phyloP scores from a whole-genome alignment of 2,113 vertebrate genomes.

The Thunnus maccoyii region DNA sequence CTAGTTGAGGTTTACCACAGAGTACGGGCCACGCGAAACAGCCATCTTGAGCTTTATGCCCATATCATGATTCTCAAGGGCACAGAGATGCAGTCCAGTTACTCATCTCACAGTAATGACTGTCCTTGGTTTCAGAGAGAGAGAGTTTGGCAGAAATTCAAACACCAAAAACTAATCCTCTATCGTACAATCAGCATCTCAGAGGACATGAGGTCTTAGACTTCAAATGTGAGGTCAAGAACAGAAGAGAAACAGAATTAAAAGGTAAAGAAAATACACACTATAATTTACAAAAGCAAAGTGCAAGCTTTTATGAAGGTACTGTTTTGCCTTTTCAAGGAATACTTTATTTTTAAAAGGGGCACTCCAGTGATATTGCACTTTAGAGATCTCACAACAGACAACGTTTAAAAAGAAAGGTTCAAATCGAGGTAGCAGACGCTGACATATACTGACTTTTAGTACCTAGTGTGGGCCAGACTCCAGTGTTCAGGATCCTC shows the following conservation, averaged over 20 bases:
- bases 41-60: slow-evolving; percentile 28
- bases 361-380: too few species aligned
- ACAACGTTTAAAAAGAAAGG: too few species aligned
- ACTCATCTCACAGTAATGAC: slow-evolving; percentile 22
- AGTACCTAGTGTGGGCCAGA: too few species aligned
- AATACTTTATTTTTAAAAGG: background rate
- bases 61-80: slow-evolving; percentile 24
- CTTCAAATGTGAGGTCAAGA: background rate
- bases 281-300: too few species aligned
- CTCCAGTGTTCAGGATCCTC: too few species aligned
- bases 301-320: too few species aligned
- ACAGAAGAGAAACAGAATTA: background rate
- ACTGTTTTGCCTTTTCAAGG: background rate
- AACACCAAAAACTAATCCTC: slow-evolving; percentile 16
- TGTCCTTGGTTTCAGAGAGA: slow-evolving; percentile 31
- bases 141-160: slow-evolving; percentile 29
- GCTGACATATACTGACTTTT: too few species aligned
- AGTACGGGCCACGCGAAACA: background rate
- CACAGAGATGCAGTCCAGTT: background rate
- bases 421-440: too few species aligned
- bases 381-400: too few species aligned
- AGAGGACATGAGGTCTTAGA: background rate
- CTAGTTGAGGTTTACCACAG: slow-evolving; percentile 43
- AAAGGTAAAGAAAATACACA: too few species aligned
- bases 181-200: background rate